Evolutionary conservation across 2,113 vertebrate genomes (phyloP).

Genomic region (Eurypyga helias): DNA sequence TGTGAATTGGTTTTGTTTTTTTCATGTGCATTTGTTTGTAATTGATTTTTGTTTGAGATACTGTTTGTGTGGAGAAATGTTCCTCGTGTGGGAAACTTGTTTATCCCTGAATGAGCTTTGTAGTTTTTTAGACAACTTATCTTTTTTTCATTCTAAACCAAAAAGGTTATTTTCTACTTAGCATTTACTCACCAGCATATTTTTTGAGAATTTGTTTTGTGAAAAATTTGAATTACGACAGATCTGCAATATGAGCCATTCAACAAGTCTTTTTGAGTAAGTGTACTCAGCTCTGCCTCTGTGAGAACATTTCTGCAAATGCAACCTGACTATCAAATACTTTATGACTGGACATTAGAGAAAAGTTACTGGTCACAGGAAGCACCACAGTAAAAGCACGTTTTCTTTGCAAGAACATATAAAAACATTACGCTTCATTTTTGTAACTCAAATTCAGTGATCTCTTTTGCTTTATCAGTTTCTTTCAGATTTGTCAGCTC

Average conservation of each 20-base stretch:
- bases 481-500: not conserved
- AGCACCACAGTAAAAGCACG: not conserved
- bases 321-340: not conserved
- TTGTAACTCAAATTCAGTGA: not conserved
- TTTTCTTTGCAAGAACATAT: not conserved
- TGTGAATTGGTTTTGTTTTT: not conserved
- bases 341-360: not conserved
- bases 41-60: constrained; percentile 10
- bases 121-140: not conserved
- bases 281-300: not conserved
- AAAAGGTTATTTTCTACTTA: not conserved
- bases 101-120: not conserved
- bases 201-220: not conserved
- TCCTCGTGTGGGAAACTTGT: not conserved
- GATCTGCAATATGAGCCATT: not conserved
- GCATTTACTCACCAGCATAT: not conserved
- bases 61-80: not conserved
- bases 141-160: not conserved
- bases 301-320: not conserved
- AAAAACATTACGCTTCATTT: not conserved
- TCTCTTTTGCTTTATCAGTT: not conserved
- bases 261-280: not conserved
- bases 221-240: not conserved
- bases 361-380: not conserved
- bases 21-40: not conserved